A percentile compares a stretch with the other conserved stretches of the same genome.
Evolutionary conservation across 2,797 vertebrate genomes (phyloP).

Genomic region (Cryptoprocta ferox): DNA sequence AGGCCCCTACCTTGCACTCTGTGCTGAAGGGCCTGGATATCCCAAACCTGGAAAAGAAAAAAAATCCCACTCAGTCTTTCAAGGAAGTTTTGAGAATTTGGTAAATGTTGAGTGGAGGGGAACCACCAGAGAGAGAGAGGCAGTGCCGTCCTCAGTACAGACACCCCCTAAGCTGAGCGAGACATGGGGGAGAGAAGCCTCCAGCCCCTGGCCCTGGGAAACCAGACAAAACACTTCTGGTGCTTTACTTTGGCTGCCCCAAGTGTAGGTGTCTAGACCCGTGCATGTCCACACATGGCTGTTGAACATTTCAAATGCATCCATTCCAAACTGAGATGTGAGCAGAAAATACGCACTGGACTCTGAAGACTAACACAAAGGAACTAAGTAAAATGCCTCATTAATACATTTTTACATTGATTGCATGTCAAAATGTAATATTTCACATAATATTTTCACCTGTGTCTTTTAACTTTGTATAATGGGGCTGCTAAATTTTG

Average conservation of each 20-base stretch:
- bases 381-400: neutral
- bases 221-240: neutral
- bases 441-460: neutral
- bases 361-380: neutral
- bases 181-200: neutral
- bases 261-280: too few relatives aligned
- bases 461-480: neutral
- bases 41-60: neutral
- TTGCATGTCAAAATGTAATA: neutral
- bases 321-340: neutral
- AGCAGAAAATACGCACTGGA: neutral
- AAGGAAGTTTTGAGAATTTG: neutral
- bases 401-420: neutral
- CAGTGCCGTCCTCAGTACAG: neutral
- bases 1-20: neutral
- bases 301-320: neutral
- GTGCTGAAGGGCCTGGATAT: neutral
- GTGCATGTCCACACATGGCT: fast-evolving
- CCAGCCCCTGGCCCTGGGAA: neutral
- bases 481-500: neutral
- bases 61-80: neutral
- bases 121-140: neutral
- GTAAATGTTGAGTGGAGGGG: neutral
- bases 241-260: neutral
- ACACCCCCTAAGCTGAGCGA: neutral